A percentile compares a stretch with the other conserved stretches of the same genome.
phyloP scores from a whole-genome alignment of 2,888 invertebrate species.

The Limenitis camilla region DNA sequence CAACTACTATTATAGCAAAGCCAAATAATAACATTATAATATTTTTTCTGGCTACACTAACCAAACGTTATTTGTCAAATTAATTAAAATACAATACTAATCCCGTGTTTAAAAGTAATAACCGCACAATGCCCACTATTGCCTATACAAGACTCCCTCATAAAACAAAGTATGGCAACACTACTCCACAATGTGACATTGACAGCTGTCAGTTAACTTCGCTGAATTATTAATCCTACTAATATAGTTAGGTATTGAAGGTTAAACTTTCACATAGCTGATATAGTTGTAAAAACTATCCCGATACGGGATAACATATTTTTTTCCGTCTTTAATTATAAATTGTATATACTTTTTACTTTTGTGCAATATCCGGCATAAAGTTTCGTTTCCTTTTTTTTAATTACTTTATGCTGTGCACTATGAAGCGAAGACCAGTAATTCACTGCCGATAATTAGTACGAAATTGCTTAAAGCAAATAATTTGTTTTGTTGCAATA shows the following conservation, averaged over 20 bases:
- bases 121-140: too few relatives aligned
- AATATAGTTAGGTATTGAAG: constrained; percentile 29
- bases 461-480: constrained; percentile 55
- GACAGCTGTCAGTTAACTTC: too few relatives aligned
- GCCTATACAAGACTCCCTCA: too few relatives aligned
- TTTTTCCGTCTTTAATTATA: constrained; percentile 18
- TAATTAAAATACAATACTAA: too few relatives aligned
- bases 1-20: too few relatives aligned
- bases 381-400: constrained; percentile 26
- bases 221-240: too few relatives aligned
- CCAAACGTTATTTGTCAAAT: too few relatives aligned
- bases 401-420: constrained; percentile 37
- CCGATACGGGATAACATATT: constrained; percentile 6
- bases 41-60: too few relatives aligned
- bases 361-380: constrained; percentile 53
- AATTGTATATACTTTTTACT: constrained; percentile 14
- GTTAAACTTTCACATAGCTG: constrained; percentile 42
- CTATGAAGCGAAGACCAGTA: constrained; percentile 48
- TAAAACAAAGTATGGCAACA: too few relatives aligned
- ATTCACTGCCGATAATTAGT: constrained; percentile 56
- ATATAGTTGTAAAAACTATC: constrained; percentile 11
- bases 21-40: too few relatives aligned
- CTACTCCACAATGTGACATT: too few relatives aligned
- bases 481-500: constrained; percentile 46
- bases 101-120: too few relatives aligned